Percentiles rank a stretch among this genome's conserved stretches.
phyloP scores from a whole-genome alignment of 2,888 invertebrate genomes.

The Microctonus brassicae region DNA sequence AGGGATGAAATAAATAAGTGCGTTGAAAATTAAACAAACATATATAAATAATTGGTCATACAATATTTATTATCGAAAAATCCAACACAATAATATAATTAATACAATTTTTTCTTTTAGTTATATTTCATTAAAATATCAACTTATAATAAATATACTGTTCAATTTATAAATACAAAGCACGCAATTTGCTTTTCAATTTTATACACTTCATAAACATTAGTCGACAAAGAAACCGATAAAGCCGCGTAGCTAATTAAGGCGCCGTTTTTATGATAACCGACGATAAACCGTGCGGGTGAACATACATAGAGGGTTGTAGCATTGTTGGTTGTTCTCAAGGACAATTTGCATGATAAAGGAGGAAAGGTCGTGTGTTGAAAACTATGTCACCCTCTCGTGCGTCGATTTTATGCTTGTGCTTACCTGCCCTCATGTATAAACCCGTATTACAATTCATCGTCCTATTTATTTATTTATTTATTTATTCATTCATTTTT shows the following conservation, averaged over 20 bases:
- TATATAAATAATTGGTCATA: too few species aligned
- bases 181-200: constrained; percentile 42
- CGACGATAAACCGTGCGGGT: constrained; percentile 24
- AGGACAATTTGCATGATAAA: constrained; percentile 42
- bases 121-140: too few species aligned
- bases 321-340: constrained; percentile 14
- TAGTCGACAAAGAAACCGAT: constrained; percentile 36
- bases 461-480: not conserved
- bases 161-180: not conserved
- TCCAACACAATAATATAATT: too few species aligned
- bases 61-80: too few species aligned
- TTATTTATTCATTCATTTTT: not conserved
- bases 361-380: constrained; percentile 34
- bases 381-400: constrained; percentile 16
- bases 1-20: not conserved
- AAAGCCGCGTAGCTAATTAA: constrained; percentile 43
- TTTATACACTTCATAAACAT: constrained; percentile 44
- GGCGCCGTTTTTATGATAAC: constrained; percentile 45
- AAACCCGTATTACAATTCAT: not conserved
- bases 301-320: constrained; percentile 10
- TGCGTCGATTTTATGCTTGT: constrained; percentile 30
- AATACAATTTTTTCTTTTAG: too few species aligned
- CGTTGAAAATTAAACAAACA: not conserved
- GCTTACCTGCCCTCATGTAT: not conserved
- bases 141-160: too few species aligned